Base-by-base conservation (phyloP, 2,888 invertebrate species). In the Entomobrya proxima region DNA sequence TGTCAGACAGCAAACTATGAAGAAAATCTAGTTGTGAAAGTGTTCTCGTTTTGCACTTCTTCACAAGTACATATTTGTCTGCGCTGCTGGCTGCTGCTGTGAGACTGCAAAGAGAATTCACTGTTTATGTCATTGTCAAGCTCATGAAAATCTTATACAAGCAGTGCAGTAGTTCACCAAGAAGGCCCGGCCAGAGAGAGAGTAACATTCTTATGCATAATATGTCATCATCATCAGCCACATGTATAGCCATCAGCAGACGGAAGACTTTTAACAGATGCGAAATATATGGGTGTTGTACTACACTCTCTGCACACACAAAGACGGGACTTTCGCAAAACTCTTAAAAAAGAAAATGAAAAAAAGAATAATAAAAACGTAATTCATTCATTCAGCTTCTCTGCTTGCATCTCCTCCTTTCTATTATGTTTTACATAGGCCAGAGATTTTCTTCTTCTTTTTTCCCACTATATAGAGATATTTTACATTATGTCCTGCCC, bases 381-480 rank as follows among this genome's bases (percentile, higher is more conserved):
- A 81, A 81, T 81, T 81, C 81, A 81, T 74, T 74, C 81, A 81
- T 81, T 81, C 81, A 81, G 30, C 47, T 67, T 67, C 37, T 77
- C 55, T 37, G 30, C 32, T 75, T n/a, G 15, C 30, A 27, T 52
- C 24, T 76, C n/a, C 37, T 32, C 55, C 55, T 24, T 58, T 58
- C 55, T 24, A 7, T 18, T 50, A 13, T 50, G 21, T 11, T 35
- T 1, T 30, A n/a, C 15, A n/a, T 7, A 35, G 32, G 32, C 32
- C 6, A 27, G 27, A 58, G 27, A 27, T 58, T 55, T 24, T 32
- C 7, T 37, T 37, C 32, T 40, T 40, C 37, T 24, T 13, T 4
- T 13, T 9, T 52, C 52, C n/a, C 21, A 18, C 21, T 55, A 6
- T 55, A 55, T 55, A 2, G 11, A 9, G 11, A 11, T 15, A 3